Conservation (phyloP, 2,797 vertebrate genomes). For the Morelia viridis region DNA sequence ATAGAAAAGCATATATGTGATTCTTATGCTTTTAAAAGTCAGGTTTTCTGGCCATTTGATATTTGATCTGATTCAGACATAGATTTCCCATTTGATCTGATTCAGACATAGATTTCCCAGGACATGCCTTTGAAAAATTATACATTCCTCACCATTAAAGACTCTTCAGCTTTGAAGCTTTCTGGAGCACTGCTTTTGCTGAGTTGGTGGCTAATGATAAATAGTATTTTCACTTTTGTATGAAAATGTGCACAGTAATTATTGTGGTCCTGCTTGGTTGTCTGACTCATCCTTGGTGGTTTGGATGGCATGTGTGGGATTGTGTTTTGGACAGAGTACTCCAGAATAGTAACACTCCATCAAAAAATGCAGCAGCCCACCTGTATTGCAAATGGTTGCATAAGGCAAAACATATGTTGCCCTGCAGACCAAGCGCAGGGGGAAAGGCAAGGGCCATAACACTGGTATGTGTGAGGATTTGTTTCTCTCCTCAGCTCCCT, state of each 20-base stretch:
- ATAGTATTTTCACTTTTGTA: conserved; percentile 42
- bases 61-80: conserved; percentile 37
- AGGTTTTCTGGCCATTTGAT: conserved; percentile 27
- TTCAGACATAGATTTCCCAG: conserved; percentile 43
- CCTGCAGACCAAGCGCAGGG: conserved; percentile 65
- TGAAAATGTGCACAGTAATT: conserved; percentile 59
- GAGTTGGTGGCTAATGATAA: conserved; percentile 63
- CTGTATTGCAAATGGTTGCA: conserved; percentile 80
- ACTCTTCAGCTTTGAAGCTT: conserved; percentile 49
- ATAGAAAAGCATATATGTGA: background rate
- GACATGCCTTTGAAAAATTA: conserved; percentile 38
- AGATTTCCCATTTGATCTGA: conserved; percentile 11
- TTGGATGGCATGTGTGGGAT: conserved; percentile 76
- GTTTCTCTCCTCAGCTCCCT: conserved; percentile 62
- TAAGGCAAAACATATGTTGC: conserved; percentile 81
- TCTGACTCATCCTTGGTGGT: conserved; percentile 73
- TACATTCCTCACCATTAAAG: conserved; percentile 44
- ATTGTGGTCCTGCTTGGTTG: conserved; percentile 58
- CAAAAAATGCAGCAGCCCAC: conserved; percentile 79
- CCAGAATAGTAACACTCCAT: conserved; percentile 80
- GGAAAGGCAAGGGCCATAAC: conserved; percentile 68
- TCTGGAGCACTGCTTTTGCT: conserved; percentile 44
- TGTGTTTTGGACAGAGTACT: conserved; percentile 77
- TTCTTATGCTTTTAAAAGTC: background rate
- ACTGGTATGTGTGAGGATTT: conserved; percentile 62